A percentile compares a stretch with the other conserved stretches of the same genome.
phyloP scores from a whole-genome alignment of 2,888 invertebrate species.

The Drosophila histrio region DNA sequence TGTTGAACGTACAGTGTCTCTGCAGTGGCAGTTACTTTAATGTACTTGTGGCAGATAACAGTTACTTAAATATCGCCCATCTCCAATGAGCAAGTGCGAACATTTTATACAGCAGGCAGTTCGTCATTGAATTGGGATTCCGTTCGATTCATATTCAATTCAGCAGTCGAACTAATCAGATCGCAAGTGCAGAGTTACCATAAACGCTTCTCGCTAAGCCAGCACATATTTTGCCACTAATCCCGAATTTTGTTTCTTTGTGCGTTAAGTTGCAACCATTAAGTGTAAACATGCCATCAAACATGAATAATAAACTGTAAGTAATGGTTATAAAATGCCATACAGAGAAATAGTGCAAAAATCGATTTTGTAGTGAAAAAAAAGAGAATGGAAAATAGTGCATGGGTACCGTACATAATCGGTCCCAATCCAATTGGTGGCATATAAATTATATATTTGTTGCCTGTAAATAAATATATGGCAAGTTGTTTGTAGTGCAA shows the following conservation, averaged over 20 bases:
- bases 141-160: conserved; percentile 29
- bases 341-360: conserved; percentile 59
- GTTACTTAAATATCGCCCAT: too few species aligned
- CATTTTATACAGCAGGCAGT: neutral
- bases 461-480: conserved; percentile 56
- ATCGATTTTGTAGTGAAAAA: conserved; percentile 82
- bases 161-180: conserved; percentile 51
- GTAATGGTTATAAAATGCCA: conserved; percentile 72
- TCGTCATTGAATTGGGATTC: conserved; percentile 21
- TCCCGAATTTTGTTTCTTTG: conserved; percentile 62
- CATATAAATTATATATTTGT: conserved; percentile 49
- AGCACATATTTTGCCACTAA: conserved; percentile 38
- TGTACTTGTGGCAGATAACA: too few species aligned
- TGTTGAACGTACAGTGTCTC: too few species aligned
- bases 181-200: conserved; percentile 48
- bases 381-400: conserved; percentile 62
- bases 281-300: conserved; percentile 83
- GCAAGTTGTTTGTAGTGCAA: conserved; percentile 57
- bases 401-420: conserved; percentile 45
- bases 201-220: conserved; percentile 30
- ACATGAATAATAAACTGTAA: conserved; percentile 85
- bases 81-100: neutral
- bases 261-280: conserved; percentile 81
- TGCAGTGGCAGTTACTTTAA: too few species aligned
- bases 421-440: conserved; percentile 71